Percentiles rank a stretch among this genome's conserved stretches.
Evolutionary conservation across 2,113 vertebrate genomes (phyloP).

Genomic region (Cariama cristata): DNA sequence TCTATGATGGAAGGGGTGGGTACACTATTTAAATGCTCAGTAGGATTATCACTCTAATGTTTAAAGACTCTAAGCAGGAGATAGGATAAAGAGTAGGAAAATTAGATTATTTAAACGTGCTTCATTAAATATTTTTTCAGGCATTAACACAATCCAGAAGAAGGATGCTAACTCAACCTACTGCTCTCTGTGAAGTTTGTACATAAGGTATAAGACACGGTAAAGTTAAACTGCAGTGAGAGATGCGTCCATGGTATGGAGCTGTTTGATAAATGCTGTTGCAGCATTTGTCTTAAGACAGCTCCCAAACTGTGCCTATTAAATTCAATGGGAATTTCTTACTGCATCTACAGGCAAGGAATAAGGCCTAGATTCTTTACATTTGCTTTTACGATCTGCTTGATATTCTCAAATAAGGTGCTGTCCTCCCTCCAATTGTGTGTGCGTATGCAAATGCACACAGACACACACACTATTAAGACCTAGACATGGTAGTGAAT

Average conservation of each 20-base stretch:
- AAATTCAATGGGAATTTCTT: background rate
- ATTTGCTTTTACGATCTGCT: background rate
- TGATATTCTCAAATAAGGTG: background rate
- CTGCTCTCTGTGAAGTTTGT: background rate
- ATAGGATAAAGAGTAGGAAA: background rate
- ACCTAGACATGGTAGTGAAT: background rate
- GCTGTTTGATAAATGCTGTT: slow-evolving; percentile 59
- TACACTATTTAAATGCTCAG: background rate
- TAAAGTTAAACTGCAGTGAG: slow-evolving; percentile 29
- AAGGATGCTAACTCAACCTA: background rate
- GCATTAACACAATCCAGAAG: background rate
- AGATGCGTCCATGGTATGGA: slow-evolving; percentile 46
- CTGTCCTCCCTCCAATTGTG: background rate
- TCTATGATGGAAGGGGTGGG: background rate
- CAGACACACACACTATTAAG: accelerated
- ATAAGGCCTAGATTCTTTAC: background rate
- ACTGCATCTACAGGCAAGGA: background rate
- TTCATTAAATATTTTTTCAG: slow-evolving; percentile 33
- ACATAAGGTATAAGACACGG: background rate
- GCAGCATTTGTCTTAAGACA: background rate
- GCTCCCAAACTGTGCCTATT: background rate
- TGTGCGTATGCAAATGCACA: background rate
- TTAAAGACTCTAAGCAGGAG: slow-evolving; percentile 21
- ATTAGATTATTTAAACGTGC: background rate
- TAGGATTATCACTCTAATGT: background rate